Base-by-base conservation (phyloP, 1,140 invertebrate genomes). In the Penaeus indicus region DNA sequence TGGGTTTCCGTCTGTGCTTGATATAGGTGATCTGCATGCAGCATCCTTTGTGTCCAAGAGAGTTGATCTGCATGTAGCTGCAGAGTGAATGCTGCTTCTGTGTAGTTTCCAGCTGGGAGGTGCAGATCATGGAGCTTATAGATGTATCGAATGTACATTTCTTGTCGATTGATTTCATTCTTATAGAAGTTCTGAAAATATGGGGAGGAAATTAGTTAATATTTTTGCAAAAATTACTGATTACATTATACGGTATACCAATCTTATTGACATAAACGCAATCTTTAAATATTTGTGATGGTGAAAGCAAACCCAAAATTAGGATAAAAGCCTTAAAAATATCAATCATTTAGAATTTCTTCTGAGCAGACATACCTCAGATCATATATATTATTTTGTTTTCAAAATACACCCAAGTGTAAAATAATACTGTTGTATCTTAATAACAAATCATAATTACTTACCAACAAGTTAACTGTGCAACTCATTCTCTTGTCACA, bases 121-220 rank as follows among this genome's bases (percentile, higher is more conserved):
- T 99, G 98, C 19, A 99, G 94, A 92, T 98, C 97, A 92, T 98
- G 97, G 22, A 99, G 93, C 92, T 99, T 99, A 93, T 99, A 98
- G 80, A 99, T 97, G 92, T 99, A 99, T 75, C 97, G 95, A 47
- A 99, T 93, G 93, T 99, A 99, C 96, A 99, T 98, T 93, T 99
- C 97, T 91, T 98, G 97, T 54, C 98, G 95, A 92, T 98, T 97
- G 88, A 99, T 98, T 90, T 94, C 97, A 92, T 97, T 97, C 92
- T 98, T 98, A 93, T 99, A 99, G 92, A 99, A 99, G 92, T 99
- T 98, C 96, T 97, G 94, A 95, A 94, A 42, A 89, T 22, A 47
- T 60, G 25, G 8, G 62, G 60, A 90, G 62, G 77, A 85, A 85
- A 38, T 38, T 38, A 79, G 13, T 38, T 13, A 79, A 8, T 10